Evolutionary conservation across 2,797 vertebrate genomes (phyloP).

Genomic region (Gymnopithys bicolor): DNA sequence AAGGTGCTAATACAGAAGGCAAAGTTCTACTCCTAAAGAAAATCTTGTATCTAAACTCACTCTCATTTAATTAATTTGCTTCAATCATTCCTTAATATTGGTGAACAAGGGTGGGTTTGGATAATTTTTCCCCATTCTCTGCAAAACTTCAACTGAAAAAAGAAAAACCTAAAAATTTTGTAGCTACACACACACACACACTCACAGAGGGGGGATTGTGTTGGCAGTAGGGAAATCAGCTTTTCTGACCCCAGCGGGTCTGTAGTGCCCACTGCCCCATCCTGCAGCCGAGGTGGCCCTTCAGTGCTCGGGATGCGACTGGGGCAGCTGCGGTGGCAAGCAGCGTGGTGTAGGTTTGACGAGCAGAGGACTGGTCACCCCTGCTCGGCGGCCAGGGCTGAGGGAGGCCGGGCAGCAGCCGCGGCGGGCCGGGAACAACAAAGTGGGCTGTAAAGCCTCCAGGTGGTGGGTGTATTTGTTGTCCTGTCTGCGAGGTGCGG

Average conservation of each 20-base stretch:
- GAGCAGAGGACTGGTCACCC: not conserved
- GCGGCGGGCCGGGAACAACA: slow-evolving; percentile 60
- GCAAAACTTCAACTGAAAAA: not conserved
- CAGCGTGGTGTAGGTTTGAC: accelerated
- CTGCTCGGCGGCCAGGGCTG: not conserved
- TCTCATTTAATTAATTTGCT: slow-evolving; percentile 15
- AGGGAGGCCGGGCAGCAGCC: not conserved
- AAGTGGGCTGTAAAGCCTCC: slow-evolving; percentile 72
- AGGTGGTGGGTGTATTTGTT: slow-evolving; percentile 78
- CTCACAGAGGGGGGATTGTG: not conserved
- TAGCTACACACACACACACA: not conserved
- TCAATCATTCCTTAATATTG: not conserved
- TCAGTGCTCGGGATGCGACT: not conserved
- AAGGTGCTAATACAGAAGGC: slow-evolving; percentile 3
- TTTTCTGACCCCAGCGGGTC: not conserved
- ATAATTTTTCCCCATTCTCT: not conserved
- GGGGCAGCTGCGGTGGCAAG: not conserved
- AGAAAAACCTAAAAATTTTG: not conserved
- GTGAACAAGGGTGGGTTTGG: not conserved
- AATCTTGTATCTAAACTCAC: not conserved
- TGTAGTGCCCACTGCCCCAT: not conserved
- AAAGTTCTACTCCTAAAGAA: slow-evolving; percentile 53
- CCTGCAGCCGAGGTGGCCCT: not conserved
- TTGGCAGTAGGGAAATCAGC: not conserved
- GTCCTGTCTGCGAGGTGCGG: slow-evolving; percentile 73